Base-by-base conservation (phyloP, 2,888 invertebrate genomes). In the Sipha maydis region DNA sequence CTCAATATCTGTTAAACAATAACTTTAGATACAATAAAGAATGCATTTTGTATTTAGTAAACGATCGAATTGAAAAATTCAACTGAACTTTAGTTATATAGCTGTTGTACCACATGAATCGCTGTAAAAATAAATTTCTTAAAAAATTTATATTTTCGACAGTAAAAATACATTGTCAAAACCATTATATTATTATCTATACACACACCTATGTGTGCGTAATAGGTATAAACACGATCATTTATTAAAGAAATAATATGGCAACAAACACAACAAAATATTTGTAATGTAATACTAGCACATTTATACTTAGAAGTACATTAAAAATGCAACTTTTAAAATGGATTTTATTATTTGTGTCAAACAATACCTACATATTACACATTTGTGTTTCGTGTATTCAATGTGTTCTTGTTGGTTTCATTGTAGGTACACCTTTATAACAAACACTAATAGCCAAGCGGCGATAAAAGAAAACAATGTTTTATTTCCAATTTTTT, bases 281-380 rank as follows among this genome's bases (percentile, higher is more conserved):
- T 54, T 48, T 86, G 38, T 54, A 79, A 78, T 7, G 28, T 28
- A 34, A 48, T 28, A 38, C 4, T 25, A 56, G 54, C 69, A 78
- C 71, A 41, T 34, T 78, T 78, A 71, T 69, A 75, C 67, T 34
- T 54, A 54, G 54, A 85, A 71, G 56, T 28, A 38, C 79, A 79
- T 73, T 86, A 56, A 79, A 79, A 79, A 79, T 86, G 34, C n/a
- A 86, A 38, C 28, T 71, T 79, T 85, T 86, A 73, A 41, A 86
- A 79, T 86, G 56, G 56, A 79, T 71, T 71, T 54, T 38, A 28
- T 56, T 38, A 38, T 71, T 14, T 71, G 34, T 79, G 56, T 71
- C 76, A 76, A 48, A 77, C 67, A 84, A 61, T 84, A 79, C 83
- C 4, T 85, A n/a, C 0, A 17, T 54, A 8, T 3, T 84, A 83